A percentile compares a stretch with the other conserved stretches of the same genome.
These are phyloP conservation scores for Marmota monax DNA, from an alignment of 2,113 vertebrate species.

Conservation along the genomic window DNA sequence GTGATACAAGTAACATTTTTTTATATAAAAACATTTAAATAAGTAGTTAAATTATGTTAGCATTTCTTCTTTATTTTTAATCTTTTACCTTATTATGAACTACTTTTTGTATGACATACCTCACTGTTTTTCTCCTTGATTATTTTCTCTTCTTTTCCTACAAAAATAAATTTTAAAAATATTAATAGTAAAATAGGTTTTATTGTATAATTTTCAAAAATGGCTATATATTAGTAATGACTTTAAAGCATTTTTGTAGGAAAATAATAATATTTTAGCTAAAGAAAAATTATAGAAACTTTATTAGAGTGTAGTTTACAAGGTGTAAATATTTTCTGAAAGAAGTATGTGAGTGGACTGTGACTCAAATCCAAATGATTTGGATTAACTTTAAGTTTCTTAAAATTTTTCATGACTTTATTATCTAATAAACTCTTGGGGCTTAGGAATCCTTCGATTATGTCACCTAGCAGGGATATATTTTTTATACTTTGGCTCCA, in stretches of 20 bases:
- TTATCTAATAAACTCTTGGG: background rate
- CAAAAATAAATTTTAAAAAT: background rate
- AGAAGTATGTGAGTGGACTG: background rate
- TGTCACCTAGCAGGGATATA: background rate
- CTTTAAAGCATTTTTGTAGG: background rate
- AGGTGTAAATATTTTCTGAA: conserved; percentile 10
- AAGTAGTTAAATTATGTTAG: background rate
- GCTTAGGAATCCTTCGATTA: background rate
- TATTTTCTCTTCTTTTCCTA: background rate
- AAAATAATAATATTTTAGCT: background rate
- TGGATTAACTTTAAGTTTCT: background rate
- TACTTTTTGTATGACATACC: background rate
- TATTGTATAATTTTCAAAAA: conserved; percentile 13
- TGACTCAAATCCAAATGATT: background rate
- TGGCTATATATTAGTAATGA: background rate
- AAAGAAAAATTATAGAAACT: background rate
- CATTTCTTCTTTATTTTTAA: background rate
- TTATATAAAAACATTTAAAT: background rate
- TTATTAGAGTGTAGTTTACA: background rate
- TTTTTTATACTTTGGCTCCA: conserved; percentile 88
- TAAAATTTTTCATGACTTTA: conserved; percentile 34
- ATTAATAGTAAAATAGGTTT: background rate
- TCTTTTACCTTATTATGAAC: background rate
- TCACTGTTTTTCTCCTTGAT: background rate
- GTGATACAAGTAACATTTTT: background rate